These are phyloP conservation scores for Tetramorium bicarinatum DNA, from an alignment of 2,888 invertebrate genomes.

Conservation along the genomic window DNA sequence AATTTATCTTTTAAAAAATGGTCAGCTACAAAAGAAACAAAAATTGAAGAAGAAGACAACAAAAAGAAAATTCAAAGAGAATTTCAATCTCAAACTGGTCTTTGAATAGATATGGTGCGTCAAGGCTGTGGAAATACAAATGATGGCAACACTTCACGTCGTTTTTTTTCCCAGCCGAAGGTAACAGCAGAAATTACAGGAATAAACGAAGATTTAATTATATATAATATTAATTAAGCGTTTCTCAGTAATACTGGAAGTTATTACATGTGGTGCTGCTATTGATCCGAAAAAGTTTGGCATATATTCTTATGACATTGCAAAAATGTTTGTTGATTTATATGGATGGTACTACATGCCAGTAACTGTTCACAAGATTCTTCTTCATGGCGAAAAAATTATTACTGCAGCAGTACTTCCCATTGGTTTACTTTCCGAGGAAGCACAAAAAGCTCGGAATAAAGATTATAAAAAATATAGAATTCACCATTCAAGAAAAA, in stretches of 20 bases:
- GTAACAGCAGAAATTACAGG: no score
- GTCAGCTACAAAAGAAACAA: no score
- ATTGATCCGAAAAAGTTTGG: background rate
- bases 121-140: no score
- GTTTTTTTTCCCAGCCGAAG: no score
- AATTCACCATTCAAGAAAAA: background rate
- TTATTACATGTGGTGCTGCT: background rate
- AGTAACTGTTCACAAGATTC: background rate
- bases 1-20: no score
- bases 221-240: no score
- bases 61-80: no score
- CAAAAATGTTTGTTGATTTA: background rate
- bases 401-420: background rate
- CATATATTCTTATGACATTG: background rate
- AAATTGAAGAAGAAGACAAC: no score
- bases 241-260: background rate
- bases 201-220: background rate
- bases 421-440: background rate
- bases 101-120: no score
- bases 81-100: no score
- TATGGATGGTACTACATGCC: slow-evolving; percentile 4
- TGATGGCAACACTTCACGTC: no score
- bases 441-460: background rate
- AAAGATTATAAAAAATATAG: background rate
- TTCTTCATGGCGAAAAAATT: background rate